Evolutionary conservation across 2,888 invertebrate genomes (phyloP).

Genomic region (Pheosia tremula): DNA sequence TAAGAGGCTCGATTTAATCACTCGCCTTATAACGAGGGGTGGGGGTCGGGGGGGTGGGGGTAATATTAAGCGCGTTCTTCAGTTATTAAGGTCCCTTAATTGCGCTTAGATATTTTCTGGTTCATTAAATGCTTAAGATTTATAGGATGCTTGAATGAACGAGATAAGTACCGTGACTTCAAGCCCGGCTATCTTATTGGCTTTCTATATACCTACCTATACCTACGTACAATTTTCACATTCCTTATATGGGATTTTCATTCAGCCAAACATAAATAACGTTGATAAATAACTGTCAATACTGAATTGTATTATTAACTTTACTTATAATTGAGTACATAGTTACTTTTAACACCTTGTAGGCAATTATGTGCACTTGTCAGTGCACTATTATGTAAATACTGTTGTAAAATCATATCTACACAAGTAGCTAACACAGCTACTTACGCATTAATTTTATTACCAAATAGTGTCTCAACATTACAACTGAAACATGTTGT

Average conservation of each 20-base stretch:
- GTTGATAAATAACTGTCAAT: constrained; percentile 12
- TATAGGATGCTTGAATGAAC: constrained; percentile 53
- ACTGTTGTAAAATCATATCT: too few species aligned
- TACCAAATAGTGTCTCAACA: too few species aligned
- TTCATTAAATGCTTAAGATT: constrained; percentile 71
- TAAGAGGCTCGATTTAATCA: constrained; percentile 77
- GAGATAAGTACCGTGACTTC: constrained; percentile 48
- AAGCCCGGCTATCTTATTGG: constrained; percentile 37
- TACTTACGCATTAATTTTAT: too few species aligned
- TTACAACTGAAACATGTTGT: too few species aligned
- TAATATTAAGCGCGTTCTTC: constrained; percentile 74
- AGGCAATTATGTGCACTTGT: not conserved
- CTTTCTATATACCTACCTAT: constrained; percentile 28
- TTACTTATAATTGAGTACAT: constrained; percentile 4
- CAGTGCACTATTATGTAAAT: too few species aligned
- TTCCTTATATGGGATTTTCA: constrained; percentile 21
- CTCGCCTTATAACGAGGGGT: constrained; percentile 70
- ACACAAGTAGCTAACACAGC: too few species aligned
- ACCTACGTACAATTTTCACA: constrained; percentile 23
- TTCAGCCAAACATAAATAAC: constrained; percentile 6
- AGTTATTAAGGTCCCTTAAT: constrained; percentile 75
- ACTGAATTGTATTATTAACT: constrained; percentile 9
- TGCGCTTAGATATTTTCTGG: constrained; percentile 70
- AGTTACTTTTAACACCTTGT: not conserved
- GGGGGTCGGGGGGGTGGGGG: constrained; percentile 47